Conservation (phyloP, 2,113 vertebrate species). For the Sylvilagus bachmani region DNA sequence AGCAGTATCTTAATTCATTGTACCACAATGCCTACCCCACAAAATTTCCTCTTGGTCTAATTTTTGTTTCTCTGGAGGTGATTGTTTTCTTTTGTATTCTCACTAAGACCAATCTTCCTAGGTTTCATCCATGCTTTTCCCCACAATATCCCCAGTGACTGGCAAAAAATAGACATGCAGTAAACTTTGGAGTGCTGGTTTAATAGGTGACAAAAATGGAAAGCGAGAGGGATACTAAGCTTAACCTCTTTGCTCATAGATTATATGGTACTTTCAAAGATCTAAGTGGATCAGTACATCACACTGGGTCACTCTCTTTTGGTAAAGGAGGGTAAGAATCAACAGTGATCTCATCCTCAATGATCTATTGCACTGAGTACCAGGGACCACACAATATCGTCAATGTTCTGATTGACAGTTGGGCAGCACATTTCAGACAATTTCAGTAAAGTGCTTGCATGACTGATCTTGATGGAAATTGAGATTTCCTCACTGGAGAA, state of each 20-base stretch:
- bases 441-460: background rate
- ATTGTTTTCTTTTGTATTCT: background rate
- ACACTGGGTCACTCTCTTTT: background rate
- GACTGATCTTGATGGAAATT: background rate
- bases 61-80: background rate
- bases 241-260: background rate
- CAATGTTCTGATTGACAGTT: background rate
- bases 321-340: background rate
- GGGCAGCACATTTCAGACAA: background rate
- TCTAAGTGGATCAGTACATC: background rate
- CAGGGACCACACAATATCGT: background rate
- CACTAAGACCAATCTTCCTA: background rate
- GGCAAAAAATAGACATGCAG: background rate
- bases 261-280: background rate
- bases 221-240: background rate
- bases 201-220: background rate
- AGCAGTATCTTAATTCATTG: no score
- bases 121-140: background rate
- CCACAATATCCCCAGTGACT: no score
- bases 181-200: background rate
- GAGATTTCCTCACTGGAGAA: background rate
- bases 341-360: background rate
- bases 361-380: background rate
- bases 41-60: background rate
- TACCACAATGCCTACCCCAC: no score